Percentiles rank a stretch among this genome's conserved stretches.
phyloP scores from a whole-genome alignment of 2,888 invertebrate species.

The Parnassius glacialis region DNA sequence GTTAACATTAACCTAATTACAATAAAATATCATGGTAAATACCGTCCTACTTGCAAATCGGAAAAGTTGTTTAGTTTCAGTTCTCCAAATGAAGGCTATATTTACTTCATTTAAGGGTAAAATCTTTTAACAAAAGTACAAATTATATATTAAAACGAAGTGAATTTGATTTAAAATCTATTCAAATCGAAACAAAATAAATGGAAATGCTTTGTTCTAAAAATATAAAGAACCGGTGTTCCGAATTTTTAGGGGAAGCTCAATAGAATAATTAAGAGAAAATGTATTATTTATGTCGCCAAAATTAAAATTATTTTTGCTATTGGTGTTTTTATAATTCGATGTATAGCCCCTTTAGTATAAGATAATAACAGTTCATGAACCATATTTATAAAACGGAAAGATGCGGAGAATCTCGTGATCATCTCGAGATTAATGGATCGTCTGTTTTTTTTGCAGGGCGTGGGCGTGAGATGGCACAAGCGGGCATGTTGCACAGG shows the following conservation, averaged over 20 bases:
- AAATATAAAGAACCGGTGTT: conserved; percentile 20
- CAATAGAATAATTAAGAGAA: conserved; percentile 27
- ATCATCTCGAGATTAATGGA: conserved; percentile 63
- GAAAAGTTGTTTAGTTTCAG: no score
- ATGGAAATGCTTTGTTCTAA: conserved; percentile 11
- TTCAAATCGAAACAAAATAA: conserved; percentile 8
- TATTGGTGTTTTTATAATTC: conserved; percentile 39
- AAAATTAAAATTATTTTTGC: conserved; percentile 38
- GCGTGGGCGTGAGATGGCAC: conserved; percentile 86
- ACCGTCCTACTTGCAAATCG: no score
- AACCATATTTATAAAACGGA: conserved; percentile 60
- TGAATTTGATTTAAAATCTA: conserved; percentile 8
- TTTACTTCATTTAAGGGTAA: no score
- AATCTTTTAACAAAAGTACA: no score
- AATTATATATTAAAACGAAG: not conserved
- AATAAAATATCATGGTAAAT: no score
- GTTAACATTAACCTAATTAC: not conserved
- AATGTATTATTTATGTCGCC: conserved; percentile 41
- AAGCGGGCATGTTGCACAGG: conserved; percentile 89
- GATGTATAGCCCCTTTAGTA: conserved; percentile 50
- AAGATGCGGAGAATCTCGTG: conserved; percentile 60
- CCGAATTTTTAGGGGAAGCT: conserved; percentile 32
- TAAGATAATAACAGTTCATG: conserved; percentile 47
- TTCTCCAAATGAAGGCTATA: no score
- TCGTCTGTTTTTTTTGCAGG: conserved; percentile 71